phyloP scores from a whole-genome alignment of 1,140 invertebrate species.

The Drosophila kurseongensis region DNA sequence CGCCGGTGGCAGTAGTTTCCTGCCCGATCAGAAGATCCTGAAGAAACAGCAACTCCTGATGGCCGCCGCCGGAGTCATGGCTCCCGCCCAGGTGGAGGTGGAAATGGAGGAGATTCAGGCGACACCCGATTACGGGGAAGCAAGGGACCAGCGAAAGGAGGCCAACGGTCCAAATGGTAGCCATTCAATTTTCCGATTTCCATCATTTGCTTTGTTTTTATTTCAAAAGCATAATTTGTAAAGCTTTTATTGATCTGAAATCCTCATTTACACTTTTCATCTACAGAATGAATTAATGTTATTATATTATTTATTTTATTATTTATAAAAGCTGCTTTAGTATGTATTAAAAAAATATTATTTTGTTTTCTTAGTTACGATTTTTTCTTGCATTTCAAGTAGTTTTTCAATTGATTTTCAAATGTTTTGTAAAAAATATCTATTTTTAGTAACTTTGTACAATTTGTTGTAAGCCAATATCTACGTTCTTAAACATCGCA shows the following conservation, averaged over 20 bases:
- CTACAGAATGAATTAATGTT: too few species aligned
- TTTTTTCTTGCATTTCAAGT: too few species aligned
- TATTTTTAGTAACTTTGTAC: too few species aligned
- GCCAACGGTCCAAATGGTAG: slow-evolving; percentile 69
- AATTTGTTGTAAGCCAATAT: too few species aligned
- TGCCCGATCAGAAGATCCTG: slow-evolving; percentile 77
- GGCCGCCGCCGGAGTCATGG: slow-evolving; percentile 70
- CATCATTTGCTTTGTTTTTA: slow-evolving; percentile 3
- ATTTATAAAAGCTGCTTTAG: too few species aligned
- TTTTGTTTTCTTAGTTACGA: too few species aligned
- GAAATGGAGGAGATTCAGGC: slow-evolving; percentile 21
- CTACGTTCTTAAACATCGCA: too few species aligned
- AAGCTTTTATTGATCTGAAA: not conserved
- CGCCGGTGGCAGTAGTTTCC: slow-evolving; percentile 67
- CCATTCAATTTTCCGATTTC: slow-evolving; percentile 20
- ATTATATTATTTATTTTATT: too few species aligned
- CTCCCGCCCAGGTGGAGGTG: slow-evolving; percentile 26
- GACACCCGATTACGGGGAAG: slow-evolving; percentile 12
- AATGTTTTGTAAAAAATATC: too few species aligned
- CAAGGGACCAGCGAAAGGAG: slow-evolving; percentile 23
- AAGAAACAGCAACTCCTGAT: slow-evolving; percentile 77
- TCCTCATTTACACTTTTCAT: not conserved
- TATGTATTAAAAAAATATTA: too few species aligned
- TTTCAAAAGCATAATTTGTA: not conserved
- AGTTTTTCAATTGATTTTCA: too few species aligned